These are phyloP conservation scores for Eilema depressum DNA, from an alignment of 2,888 invertebrate species.

Conservation along the genomic window DNA sequence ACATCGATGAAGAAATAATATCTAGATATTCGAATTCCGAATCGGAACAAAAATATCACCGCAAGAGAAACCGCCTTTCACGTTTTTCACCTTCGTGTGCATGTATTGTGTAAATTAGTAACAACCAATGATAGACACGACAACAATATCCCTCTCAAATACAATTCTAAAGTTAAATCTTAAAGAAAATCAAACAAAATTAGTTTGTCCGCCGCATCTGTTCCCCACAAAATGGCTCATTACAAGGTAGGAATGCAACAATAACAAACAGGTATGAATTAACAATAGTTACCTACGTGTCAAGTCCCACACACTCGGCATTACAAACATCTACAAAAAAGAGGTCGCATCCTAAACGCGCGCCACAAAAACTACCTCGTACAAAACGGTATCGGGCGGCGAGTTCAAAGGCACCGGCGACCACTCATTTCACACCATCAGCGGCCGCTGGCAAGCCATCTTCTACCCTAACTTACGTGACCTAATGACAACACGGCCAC, in stretches of 20 bases:
- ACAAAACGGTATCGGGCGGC: slow-evolving; percentile 81
- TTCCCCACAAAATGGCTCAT: slow-evolving; percentile 52
- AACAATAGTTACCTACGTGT: slow-evolving; percentile 85
- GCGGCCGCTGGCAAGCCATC: slow-evolving; percentile 61
- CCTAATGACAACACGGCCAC: slow-evolving; percentile 74
- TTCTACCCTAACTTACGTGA: slow-evolving; percentile 72
- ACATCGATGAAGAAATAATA: slow-evolving; percentile 47
- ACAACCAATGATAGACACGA: slow-evolving; percentile 18
- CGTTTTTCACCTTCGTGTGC: slow-evolving; percentile 20
- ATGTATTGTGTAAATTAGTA: slow-evolving; percentile 22
- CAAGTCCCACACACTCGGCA: slow-evolving; percentile 85
- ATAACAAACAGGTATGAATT: slow-evolving; percentile 80
- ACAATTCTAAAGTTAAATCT: slow-evolving; percentile 11
- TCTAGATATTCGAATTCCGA: slow-evolving; percentile 33
- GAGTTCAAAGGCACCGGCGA: slow-evolving; percentile 76
- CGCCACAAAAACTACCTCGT: slow-evolving; percentile 76
- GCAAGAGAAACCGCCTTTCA: slow-evolving; percentile 38
- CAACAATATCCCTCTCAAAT: slow-evolving; percentile 19
- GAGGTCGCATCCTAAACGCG: slow-evolving; percentile 81
- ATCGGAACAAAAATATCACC: slow-evolving; percentile 34
- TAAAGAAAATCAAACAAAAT: slow-evolving; percentile 55
- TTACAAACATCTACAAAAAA: slow-evolving; percentile 85
- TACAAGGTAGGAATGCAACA: slow-evolving; percentile 67
- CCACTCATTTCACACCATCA: slow-evolving; percentile 83
- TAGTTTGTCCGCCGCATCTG: slow-evolving; percentile 36